phyloP scores from a whole-genome alignment of 2,797 vertebrate genomes.

The Potorous gilbertii region DNA sequence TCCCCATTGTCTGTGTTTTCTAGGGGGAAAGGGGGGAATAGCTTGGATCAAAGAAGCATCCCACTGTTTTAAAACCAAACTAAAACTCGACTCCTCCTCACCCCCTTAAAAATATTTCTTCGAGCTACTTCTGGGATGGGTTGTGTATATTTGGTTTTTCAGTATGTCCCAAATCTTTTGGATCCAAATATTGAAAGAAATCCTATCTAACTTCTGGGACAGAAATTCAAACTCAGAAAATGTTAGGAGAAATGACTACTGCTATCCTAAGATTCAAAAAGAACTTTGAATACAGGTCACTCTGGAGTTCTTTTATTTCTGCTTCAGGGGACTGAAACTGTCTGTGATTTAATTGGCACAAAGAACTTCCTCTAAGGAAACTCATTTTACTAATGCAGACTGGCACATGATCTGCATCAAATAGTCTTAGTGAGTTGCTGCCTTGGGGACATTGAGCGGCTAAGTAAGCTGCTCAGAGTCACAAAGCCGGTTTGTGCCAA shows the following conservation, averaged over 20 bases:
- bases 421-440: background rate
- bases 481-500: background rate
- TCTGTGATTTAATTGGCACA: slow-evolving; percentile 23
- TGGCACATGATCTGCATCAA: background rate
- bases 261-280: background rate
- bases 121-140: background rate
- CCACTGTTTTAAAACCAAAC: background rate
- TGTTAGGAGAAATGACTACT: slow-evolving; percentile 1
- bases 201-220: background rate
- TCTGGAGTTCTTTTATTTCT: background rate
- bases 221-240: slow-evolving; percentile 7
- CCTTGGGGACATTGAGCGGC: background rate
- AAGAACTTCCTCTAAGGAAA: background rate
- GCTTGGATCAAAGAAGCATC: background rate
- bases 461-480: background rate
- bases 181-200: slow-evolving; percentile 28
- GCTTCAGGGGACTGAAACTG: background rate
- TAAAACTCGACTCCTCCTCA: background rate
- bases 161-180: slow-evolving; percentile 11
- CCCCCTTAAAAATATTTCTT: background rate
- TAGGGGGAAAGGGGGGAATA: background rate
- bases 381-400: background rate
- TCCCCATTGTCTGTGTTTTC: slow-evolving; percentile 24
- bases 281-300: slow-evolving; percentile 4
- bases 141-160: slow-evolving; percentile 6